These are phyloP conservation scores for Actenoides hombroni DNA, from an alignment of 2,113 vertebrate genomes.

Conservation along the genomic window DNA sequence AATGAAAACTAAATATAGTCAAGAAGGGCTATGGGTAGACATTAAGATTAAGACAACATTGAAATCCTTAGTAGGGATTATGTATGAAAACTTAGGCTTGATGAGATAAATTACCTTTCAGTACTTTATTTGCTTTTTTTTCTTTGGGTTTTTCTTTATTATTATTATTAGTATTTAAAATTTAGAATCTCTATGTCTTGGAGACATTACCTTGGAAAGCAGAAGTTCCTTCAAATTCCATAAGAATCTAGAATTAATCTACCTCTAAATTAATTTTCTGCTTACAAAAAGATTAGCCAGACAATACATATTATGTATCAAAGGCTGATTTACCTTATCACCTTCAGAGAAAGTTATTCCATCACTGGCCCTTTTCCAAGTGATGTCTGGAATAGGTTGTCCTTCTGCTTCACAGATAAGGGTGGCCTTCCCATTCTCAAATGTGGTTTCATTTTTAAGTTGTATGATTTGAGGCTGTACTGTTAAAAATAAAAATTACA, in stretches of 20 bases:
- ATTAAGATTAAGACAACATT: not conserved
- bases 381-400: slow-evolving; percentile 92
- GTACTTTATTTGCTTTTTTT: not conserved
- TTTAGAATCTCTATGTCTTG: not conserved
- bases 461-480: slow-evolving; percentile 97
- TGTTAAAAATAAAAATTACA: slow-evolving; percentile 79
- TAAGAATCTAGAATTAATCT: not conserved
- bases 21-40: not conserved
- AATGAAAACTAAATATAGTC: not conserved
- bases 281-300: not conserved
- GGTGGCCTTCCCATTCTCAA: slow-evolving; percentile 89
- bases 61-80: not conserved
- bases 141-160: not conserved
- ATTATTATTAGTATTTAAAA: not conserved
- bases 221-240: not conserved
- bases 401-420: slow-evolving; percentile 94
- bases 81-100: not conserved
- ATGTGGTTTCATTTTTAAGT: slow-evolving; percentile 92
- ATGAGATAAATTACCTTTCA: not conserved
- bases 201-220: not conserved
- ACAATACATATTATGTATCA: not conserved
- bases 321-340: slow-evolving; percentile 83
- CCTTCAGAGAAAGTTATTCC: slow-evolving; percentile 88
- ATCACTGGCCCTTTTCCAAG: slow-evolving; percentile 90
- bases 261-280: not conserved